A percentile compares a stretch with the other conserved stretches of the same genome.
Evolutionary conservation across 2,113 vertebrate species (phyloP).

Genomic region (Ailurus styani): DNA sequence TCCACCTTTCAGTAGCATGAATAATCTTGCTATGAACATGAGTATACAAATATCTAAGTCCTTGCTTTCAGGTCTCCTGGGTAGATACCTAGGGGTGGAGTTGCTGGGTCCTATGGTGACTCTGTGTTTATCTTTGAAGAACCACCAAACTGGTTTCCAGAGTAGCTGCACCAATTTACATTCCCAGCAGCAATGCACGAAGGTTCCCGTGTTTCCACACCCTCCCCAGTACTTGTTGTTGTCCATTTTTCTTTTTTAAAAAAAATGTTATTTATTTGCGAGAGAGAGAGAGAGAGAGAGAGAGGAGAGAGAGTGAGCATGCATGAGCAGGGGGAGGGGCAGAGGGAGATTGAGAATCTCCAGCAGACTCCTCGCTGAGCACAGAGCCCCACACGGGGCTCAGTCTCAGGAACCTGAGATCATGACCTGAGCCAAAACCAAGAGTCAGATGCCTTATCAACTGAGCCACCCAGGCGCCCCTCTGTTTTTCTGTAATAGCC

Average conservation of each 20-base stretch:
- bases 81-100: background rate
- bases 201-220: background rate
- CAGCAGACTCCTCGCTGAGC: background rate
- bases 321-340: background rate
- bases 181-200: background rate
- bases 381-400: background rate
- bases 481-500: background rate
- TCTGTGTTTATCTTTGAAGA: background rate
- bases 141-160: background rate
- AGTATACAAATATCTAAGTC: background rate
- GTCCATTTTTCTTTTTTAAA: background rate
- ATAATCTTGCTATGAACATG: background rate
- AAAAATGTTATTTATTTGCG: background rate
- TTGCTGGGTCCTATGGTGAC: background rate
- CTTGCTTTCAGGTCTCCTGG: background rate
- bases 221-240: background rate
- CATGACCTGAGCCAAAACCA: background rate
- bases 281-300: background rate
- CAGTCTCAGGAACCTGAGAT: background rate
- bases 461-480: background rate
- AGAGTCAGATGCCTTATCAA: background rate
- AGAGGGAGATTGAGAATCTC: background rate
- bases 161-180: background rate
- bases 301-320: background rate
- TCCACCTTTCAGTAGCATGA: accelerated